Base-by-base conservation (phyloP, 1,140 invertebrate genomes). In the Drosophila biarmipes region DNA sequence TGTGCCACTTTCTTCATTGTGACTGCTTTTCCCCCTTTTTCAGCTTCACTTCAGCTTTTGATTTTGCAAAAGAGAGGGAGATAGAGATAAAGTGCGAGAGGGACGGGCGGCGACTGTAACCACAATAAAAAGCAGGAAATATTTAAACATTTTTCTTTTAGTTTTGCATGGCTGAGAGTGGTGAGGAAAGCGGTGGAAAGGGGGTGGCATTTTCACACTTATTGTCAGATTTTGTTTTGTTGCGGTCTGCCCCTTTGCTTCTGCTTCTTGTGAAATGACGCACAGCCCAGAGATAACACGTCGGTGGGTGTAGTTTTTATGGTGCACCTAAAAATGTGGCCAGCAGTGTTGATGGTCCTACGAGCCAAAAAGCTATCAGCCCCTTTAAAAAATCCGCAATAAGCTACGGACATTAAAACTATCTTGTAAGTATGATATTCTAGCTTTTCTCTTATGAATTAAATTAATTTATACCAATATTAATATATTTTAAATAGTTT, bases 111-210 rank as follows among this genome's bases (percentile, higher is more conserved):
- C 56, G 37, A 51, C 46, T 49, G 76, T 57, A 72, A 73, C 79
- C 89, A 90, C 90, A 91, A 91, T 91, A 91, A 91, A 91, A 90
- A 82, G 73, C 90, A 86, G 90, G 90, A 91, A 91, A 91, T 91
- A 91, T 91, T 91, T 91, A 91, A 91, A 90, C 90, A 91, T 91
- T 91, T 91, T 91, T 91, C 90, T 91, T 90, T 90, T 81, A 78
- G 78, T 84, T 89, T 87, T 89, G 84, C 84, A 87, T 84, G 76
- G 51, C 63, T 68, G 21, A 40, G 8, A 21, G 24, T 27, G 58
- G 64, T 15, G 35, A 38, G 42, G 24, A 17, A 27, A 55, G 19
- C 59, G 54, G 79, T 24, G 72, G 29, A 15, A 45, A 10, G 63
- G 59, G 67, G 27, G 56, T 34, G 46, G 71, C 80, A 80, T 90